These are phyloP conservation scores for Dinocampus coccinellae DNA, from an alignment of 2,888 invertebrate genomes.

Conservation along the genomic window DNA sequence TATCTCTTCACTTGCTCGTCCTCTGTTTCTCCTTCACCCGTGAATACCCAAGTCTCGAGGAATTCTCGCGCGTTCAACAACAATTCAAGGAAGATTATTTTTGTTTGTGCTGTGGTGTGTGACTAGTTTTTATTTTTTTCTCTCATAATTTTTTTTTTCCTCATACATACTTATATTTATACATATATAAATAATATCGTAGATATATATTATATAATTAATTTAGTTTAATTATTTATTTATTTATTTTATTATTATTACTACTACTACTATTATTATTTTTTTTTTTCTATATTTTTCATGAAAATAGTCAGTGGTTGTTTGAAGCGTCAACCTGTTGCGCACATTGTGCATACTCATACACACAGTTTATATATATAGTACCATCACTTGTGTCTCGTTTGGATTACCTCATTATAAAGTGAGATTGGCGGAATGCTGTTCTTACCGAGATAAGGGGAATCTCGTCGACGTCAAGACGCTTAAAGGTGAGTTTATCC, in stretches of 20 bases:
- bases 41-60: background rate
- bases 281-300: too few relatives aligned
- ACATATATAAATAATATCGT: background rate
- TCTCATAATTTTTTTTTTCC: background rate
- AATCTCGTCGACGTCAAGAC: conserved; percentile 43
- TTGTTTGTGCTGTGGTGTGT: background rate
- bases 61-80: conserved; percentile 2
- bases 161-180: background rate
- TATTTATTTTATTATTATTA: too few relatives aligned
- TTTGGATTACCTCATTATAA: conserved; percentile 60
- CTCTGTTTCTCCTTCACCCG: background rate
- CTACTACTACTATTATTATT: too few relatives aligned
- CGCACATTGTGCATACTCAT: conserved; percentile 36
- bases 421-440: conserved; percentile 32
- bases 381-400: conserved; percentile 50
- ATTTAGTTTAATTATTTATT: too few relatives aligned
- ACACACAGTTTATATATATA: conserved; percentile 9
- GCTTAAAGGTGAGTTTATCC: conserved; percentile 43
- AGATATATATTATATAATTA: too few relatives aligned
- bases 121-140: background rate
- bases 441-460: conserved; percentile 45
- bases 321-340: conserved; percentile 49
- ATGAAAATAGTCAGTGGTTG: conserved; percentile 32
- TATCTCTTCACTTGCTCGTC: conserved; percentile 13
- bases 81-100: background rate